Evolutionary conservation across 2,797 vertebrate genomes (phyloP).

Genomic region (Labroides dimidiatus): DNA sequence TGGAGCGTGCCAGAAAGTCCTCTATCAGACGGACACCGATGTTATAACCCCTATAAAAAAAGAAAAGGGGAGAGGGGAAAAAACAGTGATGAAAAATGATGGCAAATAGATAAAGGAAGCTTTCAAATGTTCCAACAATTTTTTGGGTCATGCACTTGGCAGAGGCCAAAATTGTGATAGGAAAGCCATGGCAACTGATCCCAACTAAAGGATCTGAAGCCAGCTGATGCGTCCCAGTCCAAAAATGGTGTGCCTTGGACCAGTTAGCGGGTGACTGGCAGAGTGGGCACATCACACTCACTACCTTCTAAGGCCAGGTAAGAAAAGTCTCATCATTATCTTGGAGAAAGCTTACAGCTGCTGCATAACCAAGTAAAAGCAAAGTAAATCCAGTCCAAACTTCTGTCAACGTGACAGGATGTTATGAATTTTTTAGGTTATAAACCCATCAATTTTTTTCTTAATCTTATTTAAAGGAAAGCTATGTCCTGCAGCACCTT

Average conservation of each 20-base stretch:
- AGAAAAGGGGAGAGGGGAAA: slow-evolving; percentile 15
- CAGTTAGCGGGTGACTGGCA: slow-evolving; percentile 25
- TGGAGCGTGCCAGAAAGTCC: slow-evolving; percentile 97
- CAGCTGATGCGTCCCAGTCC: slow-evolving; percentile 44
- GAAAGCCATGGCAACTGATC: slow-evolving; percentile 24
- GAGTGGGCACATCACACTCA: slow-evolving; percentile 32
- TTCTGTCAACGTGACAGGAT: slow-evolving; percentile 39
- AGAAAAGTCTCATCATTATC: slow-evolving; percentile 28
- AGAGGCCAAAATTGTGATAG: slow-evolving; percentile 28
- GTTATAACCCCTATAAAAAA: slow-evolving; percentile 94
- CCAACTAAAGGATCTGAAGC: slow-evolving; percentile 18
- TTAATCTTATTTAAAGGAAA: slow-evolving; percentile 42
- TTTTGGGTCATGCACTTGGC: slow-evolving; percentile 28
- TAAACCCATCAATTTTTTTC: slow-evolving; percentile 27
- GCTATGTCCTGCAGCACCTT: slow-evolving; percentile 5
- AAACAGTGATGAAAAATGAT: background rate
- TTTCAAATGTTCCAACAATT: slow-evolving; percentile 21
- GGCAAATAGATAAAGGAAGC: slow-evolving; percentile 8
- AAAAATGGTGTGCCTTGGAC: slow-evolving; percentile 52
- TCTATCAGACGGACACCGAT: slow-evolving; percentile 98
- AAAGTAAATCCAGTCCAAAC: slow-evolving; percentile 48
- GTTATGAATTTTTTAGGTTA: slow-evolving; percentile 51
- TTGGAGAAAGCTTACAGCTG: slow-evolving; percentile 23
- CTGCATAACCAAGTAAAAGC: slow-evolving; percentile 38
- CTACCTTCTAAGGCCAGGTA: slow-evolving; percentile 67